Evolutionary conservation across 2,113 vertebrate genomes (phyloP), one percentile per base, ranked within the genome.

Genomic region (Coregonus clupeaformis): DNA sequence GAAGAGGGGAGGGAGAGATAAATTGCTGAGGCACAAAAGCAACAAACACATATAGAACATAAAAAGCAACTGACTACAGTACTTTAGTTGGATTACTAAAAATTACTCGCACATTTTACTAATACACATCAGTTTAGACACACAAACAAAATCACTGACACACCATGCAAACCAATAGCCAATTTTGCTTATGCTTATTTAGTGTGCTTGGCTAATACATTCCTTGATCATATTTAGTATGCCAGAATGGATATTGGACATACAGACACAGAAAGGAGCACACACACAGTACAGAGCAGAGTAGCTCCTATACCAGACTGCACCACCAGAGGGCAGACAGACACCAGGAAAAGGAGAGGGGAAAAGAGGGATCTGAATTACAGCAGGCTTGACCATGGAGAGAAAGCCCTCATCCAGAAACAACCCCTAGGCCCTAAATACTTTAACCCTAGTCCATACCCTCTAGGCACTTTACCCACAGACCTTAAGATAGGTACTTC

Each of bases 261-360:
- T 11, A 20, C 11, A 32, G 65, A 36, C 29, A 20, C 65, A 67
- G 3, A 16, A 11, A 32, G 2, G 20, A 1, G 6, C 2, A 13
- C 68, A 70, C 45, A 55, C 49, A 57, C 9, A 36, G 9, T 7
- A 4, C 24, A 68, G 45, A 74, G 75, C 60, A 77, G 63, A 32
- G 2, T 4, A 11, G 13, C 1, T 73, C 63, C 49, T 76, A 1
- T 75, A 49, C 68, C 7, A 62, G 7, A 6, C 49, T 0, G 0
- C n/a, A 67, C 85, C 90, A 85, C 84, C 76, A 90, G 90, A 75
- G 82, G 89, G 83, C 86, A 85, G 72, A 82, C 69, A 71, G 25
- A 76, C 66, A 81, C 82, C 36, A 69, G 66, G 13, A 80, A 55
- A 82, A 5, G 62, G 4, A 5, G 68, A 32, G 75, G 81, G 81